Percentiles rank a stretch among this genome's conserved stretches.
Evolutionary conservation across 1,140 invertebrate genomes (phyloP).

Genomic region (Sipha flava): DNA sequence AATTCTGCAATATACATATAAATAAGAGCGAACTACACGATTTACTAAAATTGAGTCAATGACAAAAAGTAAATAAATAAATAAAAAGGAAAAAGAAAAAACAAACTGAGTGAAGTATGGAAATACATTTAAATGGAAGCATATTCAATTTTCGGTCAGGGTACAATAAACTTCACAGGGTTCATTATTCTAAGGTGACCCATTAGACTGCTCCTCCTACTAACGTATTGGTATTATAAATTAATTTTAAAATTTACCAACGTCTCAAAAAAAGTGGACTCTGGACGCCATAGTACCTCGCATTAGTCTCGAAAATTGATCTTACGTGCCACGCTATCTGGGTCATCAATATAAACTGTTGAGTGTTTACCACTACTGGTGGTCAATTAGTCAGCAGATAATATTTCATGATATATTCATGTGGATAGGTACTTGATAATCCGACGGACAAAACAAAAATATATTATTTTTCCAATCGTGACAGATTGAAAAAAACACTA

Average conservation of each 20-base stretch:
- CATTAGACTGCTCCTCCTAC: background rate
- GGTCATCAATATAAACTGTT: background rate
- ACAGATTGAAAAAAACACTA: too few relatives aligned
- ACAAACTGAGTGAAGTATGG: background rate
- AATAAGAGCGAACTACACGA: background rate
- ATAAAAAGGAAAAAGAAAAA: background rate
- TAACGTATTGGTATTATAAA: background rate
- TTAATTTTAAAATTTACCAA: slow-evolving; percentile 3
- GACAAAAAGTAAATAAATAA: too few relatives aligned
- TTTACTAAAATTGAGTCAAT: background rate
- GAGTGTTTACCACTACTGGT: background rate
- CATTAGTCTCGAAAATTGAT: background rate
- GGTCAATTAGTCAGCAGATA: background rate
- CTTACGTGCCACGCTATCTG: background rate
- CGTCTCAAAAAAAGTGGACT: background rate
- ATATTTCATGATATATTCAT: too few relatives aligned
- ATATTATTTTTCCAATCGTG: too few relatives aligned
- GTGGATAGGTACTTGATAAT: too few relatives aligned
- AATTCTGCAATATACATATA: background rate
- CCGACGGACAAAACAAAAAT: too few relatives aligned
- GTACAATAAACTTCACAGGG: background rate
- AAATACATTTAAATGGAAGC: background rate
- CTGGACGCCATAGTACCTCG: background rate
- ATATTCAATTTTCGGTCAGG: background rate
- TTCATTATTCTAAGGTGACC: background rate